These are phyloP conservation scores for Linyphia triangularis DNA, from an alignment of 2,888 invertebrate species.

Conservation along the genomic window DNA sequence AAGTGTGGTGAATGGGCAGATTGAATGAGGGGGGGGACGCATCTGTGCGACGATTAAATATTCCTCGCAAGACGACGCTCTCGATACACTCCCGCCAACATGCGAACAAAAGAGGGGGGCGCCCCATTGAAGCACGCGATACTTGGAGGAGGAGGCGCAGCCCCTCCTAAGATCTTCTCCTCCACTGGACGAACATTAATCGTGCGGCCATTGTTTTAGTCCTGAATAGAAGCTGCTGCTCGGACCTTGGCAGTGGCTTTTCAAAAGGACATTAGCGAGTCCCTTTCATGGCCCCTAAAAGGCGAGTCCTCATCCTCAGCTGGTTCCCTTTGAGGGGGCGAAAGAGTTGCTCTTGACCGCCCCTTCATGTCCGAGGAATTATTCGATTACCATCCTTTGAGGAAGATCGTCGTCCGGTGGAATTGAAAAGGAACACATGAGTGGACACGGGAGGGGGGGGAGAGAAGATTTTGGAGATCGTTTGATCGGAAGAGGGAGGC, in stretches of 20 bases:
- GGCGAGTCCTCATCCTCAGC: conserved; percentile 49
- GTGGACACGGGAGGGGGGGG: too few species aligned
- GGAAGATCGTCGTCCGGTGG: too few species aligned
- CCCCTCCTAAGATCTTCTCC: neutral
- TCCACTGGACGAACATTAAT: neutral
- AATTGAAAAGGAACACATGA: too few species aligned
- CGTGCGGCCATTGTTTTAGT: neutral
- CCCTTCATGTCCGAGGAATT: too few species aligned
- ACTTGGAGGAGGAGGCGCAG: too few species aligned
- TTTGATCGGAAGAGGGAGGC: too few species aligned
- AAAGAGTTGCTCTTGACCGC: neutral
- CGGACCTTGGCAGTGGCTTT: neutral
- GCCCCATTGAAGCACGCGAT: neutral
- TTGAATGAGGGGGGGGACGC: too few species aligned
- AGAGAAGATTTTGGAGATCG: too few species aligned
- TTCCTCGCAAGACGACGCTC: neutral
- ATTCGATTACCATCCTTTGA: too few species aligned
- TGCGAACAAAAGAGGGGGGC: neutral
- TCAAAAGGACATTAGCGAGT: conserved; percentile 25
- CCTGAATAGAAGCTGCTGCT: too few species aligned
- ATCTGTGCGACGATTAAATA: too few species aligned
- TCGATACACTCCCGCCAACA: neutral
- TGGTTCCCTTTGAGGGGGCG: neutral
- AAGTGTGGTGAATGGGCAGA: too few species aligned
- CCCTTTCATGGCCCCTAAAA: conserved; percentile 28